phyloP scores from a whole-genome alignment of 2,113 vertebrate genomes.

The Ia io region DNA sequence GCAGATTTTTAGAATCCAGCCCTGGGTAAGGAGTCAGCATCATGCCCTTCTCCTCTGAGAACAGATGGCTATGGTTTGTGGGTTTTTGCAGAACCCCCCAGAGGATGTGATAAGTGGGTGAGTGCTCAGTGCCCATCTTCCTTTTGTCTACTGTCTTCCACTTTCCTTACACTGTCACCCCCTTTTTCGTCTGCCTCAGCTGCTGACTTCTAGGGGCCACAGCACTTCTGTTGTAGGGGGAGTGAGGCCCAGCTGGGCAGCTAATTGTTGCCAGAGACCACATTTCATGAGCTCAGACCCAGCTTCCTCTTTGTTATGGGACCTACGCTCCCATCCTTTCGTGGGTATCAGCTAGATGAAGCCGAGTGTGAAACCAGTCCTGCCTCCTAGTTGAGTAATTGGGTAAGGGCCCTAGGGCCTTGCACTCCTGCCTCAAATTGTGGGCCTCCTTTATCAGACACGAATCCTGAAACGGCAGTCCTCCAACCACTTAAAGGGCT shows the following conservation, averaged over 20 bases:
- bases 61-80: background rate
- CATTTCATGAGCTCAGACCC: background rate
- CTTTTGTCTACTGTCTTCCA: background rate
- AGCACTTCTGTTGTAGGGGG: background rate
- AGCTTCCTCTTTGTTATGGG: background rate
- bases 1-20: background rate
- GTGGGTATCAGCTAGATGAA: background rate
- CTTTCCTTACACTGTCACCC: background rate
- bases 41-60: background rate
- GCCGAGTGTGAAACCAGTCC: background rate
- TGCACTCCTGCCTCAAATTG: background rate
- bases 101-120: background rate
- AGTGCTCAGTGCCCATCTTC: background rate
- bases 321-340: background rate
- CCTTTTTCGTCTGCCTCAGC: background rate
- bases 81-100: background rate
- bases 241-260: background rate
- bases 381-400: background rate
- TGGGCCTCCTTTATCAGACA: conserved; percentile 61
- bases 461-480: conserved; percentile 59
- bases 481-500: conserved; percentile 46
- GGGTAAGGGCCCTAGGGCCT: background rate
- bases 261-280: background rate
- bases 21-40: background rate
- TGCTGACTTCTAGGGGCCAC: background rate